phyloP scores from a whole-genome alignment of 2,888 invertebrate genomes.

The Drosophila phalerata region DNA sequence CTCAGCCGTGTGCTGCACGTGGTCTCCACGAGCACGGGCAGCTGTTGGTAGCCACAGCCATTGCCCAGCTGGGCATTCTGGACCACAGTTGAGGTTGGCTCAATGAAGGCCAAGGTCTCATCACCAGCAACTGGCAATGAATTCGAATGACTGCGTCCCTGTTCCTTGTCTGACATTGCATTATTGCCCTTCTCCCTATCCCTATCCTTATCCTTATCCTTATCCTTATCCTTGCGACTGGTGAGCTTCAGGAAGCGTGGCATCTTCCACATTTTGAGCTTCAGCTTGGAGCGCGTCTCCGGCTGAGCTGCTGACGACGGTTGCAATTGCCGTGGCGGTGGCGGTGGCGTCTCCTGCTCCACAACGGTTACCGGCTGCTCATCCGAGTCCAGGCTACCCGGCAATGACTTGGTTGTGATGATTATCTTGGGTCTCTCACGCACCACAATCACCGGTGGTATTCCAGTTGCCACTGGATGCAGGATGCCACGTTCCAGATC shows the following conservation, averaged over 20 bases:
- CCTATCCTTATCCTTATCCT: constrained; percentile 33
- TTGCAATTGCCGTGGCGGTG: constrained; percentile 60
- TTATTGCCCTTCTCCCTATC: constrained; percentile 33
- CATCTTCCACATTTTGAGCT: constrained; percentile 89
- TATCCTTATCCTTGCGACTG: constrained; percentile 27
- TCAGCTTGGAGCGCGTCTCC: constrained; percentile 80
- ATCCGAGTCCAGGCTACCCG: constrained; percentile 93
- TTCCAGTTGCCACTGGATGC: constrained; percentile 66
- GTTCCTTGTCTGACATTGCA: constrained; percentile 59
- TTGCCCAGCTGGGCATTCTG: constrained; percentile 21
- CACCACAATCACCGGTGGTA: constrained; percentile 77
- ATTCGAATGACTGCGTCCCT: constrained; percentile 24
- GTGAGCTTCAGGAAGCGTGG: constrained; percentile 88
- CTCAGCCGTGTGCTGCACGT: constrained; percentile 81
- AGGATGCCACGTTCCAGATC: constrained; percentile 80
- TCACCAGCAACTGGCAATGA: constrained; percentile 48
- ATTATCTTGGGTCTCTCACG: constrained; percentile 86
- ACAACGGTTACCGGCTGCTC: constrained; percentile 86
- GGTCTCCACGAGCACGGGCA: constrained; percentile 89
- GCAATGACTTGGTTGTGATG: constrained; percentile 90
- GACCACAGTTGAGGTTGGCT: constrained; percentile 47
- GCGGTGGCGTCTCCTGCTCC: constrained; percentile 63
- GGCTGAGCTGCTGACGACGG: constrained; percentile 58
- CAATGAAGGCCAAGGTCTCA: constrained; percentile 78
- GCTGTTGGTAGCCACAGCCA: constrained; percentile 88